phyloP scores from a whole-genome alignment of 2,888 invertebrate genomes.

The Tipula helvola region DNA sequence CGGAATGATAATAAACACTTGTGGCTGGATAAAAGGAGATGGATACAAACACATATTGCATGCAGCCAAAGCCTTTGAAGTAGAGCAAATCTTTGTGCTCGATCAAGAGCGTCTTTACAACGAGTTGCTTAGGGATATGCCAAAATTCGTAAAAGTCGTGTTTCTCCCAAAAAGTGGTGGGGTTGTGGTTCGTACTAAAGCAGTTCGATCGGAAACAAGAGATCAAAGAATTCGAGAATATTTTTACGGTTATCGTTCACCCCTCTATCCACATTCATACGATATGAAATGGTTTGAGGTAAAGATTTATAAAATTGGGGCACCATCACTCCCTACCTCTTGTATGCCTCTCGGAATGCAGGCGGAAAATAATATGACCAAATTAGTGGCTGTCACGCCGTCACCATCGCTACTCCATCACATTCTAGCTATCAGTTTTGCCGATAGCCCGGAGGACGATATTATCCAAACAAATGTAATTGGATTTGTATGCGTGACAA shows the following conservation, averaged over 20 bases:
- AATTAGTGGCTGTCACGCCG: constrained; percentile 69
- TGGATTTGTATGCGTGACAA: constrained; percentile 89
- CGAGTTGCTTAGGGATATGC: constrained; percentile 87
- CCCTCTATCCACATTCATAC: constrained; percentile 87
- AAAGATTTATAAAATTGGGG: constrained; percentile 88
- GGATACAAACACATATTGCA: constrained; percentile 82
- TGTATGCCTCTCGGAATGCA: constrained; percentile 95
- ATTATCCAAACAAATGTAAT: constrained; percentile 77
- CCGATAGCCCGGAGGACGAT: constrained; percentile 68
- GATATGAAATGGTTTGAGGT: constrained; percentile 85
- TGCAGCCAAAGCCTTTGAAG: constrained; percentile 88
- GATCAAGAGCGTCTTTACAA: constrained; percentile 95
- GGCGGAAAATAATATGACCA: constrained; percentile 75
- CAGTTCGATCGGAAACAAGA: constrained; percentile 57
- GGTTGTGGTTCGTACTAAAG: constrained; percentile 74
- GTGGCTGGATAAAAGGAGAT: constrained; percentile 90
- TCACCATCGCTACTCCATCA: constrained; percentile 72
- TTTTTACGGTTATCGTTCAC: constrained; percentile 78
- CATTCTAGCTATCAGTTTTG: constrained; percentile 78
- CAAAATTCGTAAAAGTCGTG: constrained; percentile 83
- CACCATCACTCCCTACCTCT: constrained; percentile 84
- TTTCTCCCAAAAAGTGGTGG: constrained; percentile 94
- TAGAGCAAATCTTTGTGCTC: constrained; percentile 86
- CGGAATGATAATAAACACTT: constrained; percentile 93
- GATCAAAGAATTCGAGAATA: constrained; percentile 82